Percentiles rank a stretch among this genome's conserved stretches.
Evolutionary conservation across 2,113 vertebrate genomes (phyloP).

Genomic region (Paralichthys olivaceus): DNA sequence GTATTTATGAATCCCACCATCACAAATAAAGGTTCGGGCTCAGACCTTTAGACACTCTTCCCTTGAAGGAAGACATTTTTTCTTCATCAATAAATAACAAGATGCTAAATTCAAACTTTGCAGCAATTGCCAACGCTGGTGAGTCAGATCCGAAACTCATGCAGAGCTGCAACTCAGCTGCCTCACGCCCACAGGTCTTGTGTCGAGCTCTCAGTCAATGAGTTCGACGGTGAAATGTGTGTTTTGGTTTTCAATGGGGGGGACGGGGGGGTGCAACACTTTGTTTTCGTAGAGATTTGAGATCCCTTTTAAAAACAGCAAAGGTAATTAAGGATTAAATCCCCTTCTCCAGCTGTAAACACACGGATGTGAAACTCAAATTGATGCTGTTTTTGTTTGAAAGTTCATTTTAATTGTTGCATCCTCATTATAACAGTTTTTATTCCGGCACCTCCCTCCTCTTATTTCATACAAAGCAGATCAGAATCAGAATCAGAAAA

Average conservation of each 20-base stretch:
- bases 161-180: neutral
- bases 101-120: conserved; percentile 30
- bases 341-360: neutral
- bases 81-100: conserved; percentile 63
- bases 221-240: conserved; percentile 27
- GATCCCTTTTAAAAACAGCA: conserved; percentile 45
- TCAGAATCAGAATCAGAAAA: too few relatives aligned
- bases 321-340: conserved; percentile 42
- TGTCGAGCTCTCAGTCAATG: neutral
- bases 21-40: conserved; percentile 11
- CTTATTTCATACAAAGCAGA: too few relatives aligned
- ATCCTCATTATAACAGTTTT: neutral
- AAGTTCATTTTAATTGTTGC: neutral
- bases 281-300: conserved; percentile 49
- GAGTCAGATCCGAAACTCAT: conserved; percentile 3
- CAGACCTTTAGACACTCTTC: neutral
- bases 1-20: conserved; percentile 51
- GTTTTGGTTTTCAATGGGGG: conserved; percentile 38
- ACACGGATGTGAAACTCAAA: neutral
- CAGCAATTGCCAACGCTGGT: neutral
- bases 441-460: too few relatives aligned
- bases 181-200: neutral
- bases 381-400: neutral
- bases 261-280: neutral
- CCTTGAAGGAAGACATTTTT: conserved; percentile 23